phyloP scores from a whole-genome alignment of 2,797 vertebrate genomes.

The Acrocephalus scirpaceus region DNA sequence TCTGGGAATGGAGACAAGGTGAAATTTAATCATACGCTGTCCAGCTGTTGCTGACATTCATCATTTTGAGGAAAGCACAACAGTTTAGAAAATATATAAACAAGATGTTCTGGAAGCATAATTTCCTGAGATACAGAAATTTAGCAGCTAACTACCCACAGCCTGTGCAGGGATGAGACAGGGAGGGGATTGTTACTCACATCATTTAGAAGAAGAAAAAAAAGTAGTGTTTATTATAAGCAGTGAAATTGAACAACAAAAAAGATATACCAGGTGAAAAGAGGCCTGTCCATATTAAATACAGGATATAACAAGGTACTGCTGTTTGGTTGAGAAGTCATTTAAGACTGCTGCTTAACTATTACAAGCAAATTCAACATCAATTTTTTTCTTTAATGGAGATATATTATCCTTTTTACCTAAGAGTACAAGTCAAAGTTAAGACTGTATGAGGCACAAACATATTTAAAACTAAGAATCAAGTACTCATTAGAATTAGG shows the following conservation, averaged over 20 bases:
- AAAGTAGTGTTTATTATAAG: not conserved
- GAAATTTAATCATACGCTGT: constrained; percentile 51
- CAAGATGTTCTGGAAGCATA: constrained; percentile 58
- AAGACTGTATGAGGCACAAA: not conserved
- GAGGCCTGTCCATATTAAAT: not conserved
- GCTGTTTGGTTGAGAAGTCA: not conserved
- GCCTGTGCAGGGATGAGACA: not conserved
- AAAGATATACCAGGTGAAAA: not conserved
- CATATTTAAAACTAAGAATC: not conserved
- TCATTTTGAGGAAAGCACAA: constrained; percentile 46
- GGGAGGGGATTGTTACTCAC: not conserved
- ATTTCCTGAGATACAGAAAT: constrained; percentile 49
- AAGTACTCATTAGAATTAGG: not conserved
- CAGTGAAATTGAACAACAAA: not conserved
- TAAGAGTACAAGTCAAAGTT: not conserved
- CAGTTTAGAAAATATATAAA: constrained; percentile 61
- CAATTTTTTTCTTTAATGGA: not conserved
- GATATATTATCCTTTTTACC: not conserved
- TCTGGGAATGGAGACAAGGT: constrained; percentile 54
- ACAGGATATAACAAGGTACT: not conserved
- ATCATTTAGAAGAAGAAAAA: not conserved
- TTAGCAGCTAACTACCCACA: constrained; percentile 40
- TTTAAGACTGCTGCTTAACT: constrained; percentile 14
- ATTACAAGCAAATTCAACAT: not conserved
- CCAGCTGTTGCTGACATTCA: constrained; percentile 66